Base-by-base conservation (phyloP, 2,888 invertebrate genomes). In the Cheilosia impressa region DNA sequence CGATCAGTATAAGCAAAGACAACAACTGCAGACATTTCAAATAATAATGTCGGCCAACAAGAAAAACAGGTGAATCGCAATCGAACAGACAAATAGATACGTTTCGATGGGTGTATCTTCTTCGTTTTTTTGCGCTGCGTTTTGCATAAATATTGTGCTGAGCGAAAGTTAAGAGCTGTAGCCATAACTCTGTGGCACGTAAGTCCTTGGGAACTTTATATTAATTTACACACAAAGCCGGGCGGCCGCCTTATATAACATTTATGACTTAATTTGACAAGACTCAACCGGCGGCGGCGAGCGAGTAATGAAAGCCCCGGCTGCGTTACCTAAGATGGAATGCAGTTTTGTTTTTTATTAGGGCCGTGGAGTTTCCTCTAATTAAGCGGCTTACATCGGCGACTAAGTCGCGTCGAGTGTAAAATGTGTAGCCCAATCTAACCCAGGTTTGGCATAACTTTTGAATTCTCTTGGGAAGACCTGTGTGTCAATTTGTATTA, bases 261-360 rank as follows among this genome's bases (percentile, higher is more conserved):
- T 72, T 83, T 83, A 73, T 78, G 73, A 69, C 58, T 76, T 71
- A 81, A 81, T 76, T 38, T 71, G 76, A 58, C 24, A 31, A 57
- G 9, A 34, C 31, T 4, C 7, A 19, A 19, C 4, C 43, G 22
- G 4, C 47, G 15, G 9, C 47, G 7, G 19, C 6, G 50, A 19
- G 22, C 50, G 41, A 38, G 47, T 63, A 41, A 63, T 57, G 43
- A 75, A 63, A 53, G 53, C 43, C 60, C 31, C 60, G 17, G 43
- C 53, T 73, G 45, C 53, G 53, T 73, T 53, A 53, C 15, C 34
- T 43, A 10, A 34, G 43, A 19, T 7, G 31, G 0, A 31, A 19
- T 7, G 58, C 7, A 19, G 31, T 47, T 45, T n/a, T 43, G 27
- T 17, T 43, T 58, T 38, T 55, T 31, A 31, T 17, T 43, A 45